A percentile compares a stretch with the other conserved stretches of the same genome.
Conservation (phyloP, 2,888 invertebrate genomes). For the Dryomyza anilis region DNA sequence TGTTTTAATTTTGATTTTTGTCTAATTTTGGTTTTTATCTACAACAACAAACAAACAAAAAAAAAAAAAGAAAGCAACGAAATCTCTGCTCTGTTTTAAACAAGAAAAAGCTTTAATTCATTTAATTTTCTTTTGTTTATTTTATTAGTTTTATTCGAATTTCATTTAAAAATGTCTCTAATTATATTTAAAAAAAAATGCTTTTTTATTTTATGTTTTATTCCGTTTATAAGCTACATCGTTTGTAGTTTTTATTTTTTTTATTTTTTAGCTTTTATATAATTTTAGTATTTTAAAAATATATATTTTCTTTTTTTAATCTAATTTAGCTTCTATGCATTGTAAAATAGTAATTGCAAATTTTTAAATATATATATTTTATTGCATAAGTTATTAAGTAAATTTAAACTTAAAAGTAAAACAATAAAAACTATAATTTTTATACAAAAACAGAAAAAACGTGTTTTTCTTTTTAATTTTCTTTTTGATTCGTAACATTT, state of each 20-base stretch:
- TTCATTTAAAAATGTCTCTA: no score
- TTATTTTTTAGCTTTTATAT: not conserved
- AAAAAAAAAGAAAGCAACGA: no score
- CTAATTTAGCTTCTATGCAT: not conserved
- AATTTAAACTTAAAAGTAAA: constrained; percentile 19
- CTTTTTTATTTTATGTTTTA: not conserved
- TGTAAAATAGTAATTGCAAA: constrained; percentile 22
- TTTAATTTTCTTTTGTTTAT: constrained; percentile 2
- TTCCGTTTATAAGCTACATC: not conserved
- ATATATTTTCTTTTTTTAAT: not conserved
- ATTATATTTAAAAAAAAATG: no score
- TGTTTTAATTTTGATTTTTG: no score
- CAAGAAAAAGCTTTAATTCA: constrained; percentile 22
- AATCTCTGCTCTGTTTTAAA: constrained; percentile 16
- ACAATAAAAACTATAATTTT: constrained; percentile 23
- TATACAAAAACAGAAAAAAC: not conserved
- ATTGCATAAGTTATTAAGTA: constrained; percentile 9
- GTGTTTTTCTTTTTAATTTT: not conserved
- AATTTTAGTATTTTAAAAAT: not conserved
- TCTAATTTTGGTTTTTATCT: no score
- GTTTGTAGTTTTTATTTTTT: no score
- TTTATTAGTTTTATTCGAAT: no score
- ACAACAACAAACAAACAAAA: no score
- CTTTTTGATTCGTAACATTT: no score
- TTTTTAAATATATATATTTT: constrained; percentile 7